These are phyloP conservation scores for Reticulitermes lucifugus DNA, from an alignment of 2,888 invertebrate species.

Conservation along the genomic window DNA sequence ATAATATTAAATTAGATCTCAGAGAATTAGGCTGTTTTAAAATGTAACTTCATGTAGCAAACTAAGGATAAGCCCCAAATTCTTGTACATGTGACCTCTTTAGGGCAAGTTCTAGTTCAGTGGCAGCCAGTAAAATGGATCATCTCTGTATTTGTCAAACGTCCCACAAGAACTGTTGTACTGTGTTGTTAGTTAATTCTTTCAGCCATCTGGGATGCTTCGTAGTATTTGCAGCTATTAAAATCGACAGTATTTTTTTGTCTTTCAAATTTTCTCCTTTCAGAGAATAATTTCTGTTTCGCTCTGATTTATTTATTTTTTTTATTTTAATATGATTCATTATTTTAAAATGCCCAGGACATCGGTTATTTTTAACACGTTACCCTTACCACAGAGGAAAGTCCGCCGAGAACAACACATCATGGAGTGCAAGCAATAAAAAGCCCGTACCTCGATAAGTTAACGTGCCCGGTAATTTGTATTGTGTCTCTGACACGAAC, in stretches of 20 bases:
- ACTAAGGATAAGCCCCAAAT: no score
- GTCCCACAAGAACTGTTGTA: no score
- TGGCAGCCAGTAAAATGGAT: no score
- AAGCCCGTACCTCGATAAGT: constrained; percentile 4
- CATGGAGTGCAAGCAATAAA: neutral
- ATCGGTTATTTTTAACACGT: constrained; percentile 3
- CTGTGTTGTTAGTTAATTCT: no score
- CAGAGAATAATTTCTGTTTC: neutral
- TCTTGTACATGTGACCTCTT: no score
- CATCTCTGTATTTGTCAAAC: no score
- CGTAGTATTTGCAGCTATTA: no score
- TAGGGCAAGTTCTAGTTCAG: no score
- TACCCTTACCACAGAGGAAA: neutral
- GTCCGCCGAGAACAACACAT: neutral
- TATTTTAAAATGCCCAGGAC: neutral
- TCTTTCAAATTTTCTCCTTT: neutral
- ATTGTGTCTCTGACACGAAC: constrained; percentile 22
- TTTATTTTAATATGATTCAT: constrained; percentile 11
- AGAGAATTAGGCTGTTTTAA: no score
- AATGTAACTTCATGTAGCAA: no score
- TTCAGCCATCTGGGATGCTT: no score
- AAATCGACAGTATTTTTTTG: neutral
- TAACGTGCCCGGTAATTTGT: constrained; percentile 18
- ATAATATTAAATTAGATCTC: no score
- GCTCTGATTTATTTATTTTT: neutral